Evolutionary conservation across 2,888 invertebrate genomes (phyloP), one percentile per base, ranked within the genome.

Genomic region (Apocheima hispidaria): DNA sequence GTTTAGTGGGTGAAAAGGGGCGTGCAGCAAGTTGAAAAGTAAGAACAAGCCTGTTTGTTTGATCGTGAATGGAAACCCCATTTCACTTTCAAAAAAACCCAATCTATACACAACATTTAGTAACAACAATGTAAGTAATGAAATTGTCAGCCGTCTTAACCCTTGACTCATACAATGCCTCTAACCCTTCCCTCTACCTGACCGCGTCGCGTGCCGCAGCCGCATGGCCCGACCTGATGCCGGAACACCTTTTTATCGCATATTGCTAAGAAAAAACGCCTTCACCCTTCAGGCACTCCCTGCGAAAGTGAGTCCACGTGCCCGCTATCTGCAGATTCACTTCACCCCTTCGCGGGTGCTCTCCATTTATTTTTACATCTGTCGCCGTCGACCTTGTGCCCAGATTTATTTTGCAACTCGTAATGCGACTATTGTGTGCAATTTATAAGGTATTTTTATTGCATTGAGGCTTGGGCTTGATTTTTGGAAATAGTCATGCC

Each of bases 201-300:
- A 40, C n/a, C 36, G 58, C 54, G 36, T 38, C 38, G 38, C 50
- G 36, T 50, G 49, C 21, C 40, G 30, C 21, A 33, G 52, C 18
- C 49, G n/a, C 46, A 36, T 14, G 28, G 16, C 35, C 40, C 26
- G 23, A 52, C 64, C 55, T 52, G 52, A 46, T 36, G 28, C 53
- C 48, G 41, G 12, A 12, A 28, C 51, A 59, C 52, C 48, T 46
- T 48, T 33, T 23, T 49, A 26, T 41, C 14, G 20, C 48, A 56
- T 33, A 43, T 14, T 38, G 40, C 21, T 50, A 26, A 46, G 49
- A 40, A 48, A 56, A 56, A 49, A 38, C 52, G 28, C 59, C 52
- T 58, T 51, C 60, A 63, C 67, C 70, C 71, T 55, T 67, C 48
- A 41, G 35, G 36, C 23, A 28, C n/a, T 16, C 51, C 41, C 21